phyloP scores from a whole-genome alignment of 2,113 vertebrate genomes.

The Phalacrocorax pelagicus region DNA sequence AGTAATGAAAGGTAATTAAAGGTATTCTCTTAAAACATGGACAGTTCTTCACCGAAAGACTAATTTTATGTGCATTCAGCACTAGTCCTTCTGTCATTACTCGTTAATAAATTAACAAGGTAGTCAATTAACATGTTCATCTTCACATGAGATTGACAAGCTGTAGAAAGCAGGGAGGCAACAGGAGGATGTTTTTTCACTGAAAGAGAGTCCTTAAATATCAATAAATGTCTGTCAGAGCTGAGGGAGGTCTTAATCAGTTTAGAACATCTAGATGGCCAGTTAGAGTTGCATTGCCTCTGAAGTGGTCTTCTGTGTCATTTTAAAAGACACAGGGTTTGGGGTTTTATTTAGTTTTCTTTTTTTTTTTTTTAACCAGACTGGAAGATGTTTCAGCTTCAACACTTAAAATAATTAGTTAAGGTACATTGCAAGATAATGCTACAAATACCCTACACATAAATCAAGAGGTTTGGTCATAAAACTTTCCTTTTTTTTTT shows the following conservation, averaged over 20 bases:
- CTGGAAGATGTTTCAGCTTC: background rate
- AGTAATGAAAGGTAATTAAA: conserved; percentile 59
- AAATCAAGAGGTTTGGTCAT: background rate
- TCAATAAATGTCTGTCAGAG: conserved; percentile 25
- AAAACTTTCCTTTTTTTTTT: background rate
- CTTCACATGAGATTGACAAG: conserved; percentile 56
- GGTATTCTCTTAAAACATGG: conserved; percentile 39
- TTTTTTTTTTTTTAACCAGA: background rate
- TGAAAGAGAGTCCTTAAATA: conserved; percentile 44
- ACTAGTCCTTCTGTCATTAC: conserved; percentile 42
- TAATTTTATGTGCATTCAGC: conserved; percentile 26
- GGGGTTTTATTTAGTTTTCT: background rate
- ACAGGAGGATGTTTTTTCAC: conserved; percentile 46
- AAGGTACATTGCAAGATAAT: background rate
- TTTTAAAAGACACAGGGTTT: background rate
- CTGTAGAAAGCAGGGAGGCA: conserved; percentile 38
- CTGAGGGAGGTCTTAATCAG: conserved; percentile 23
- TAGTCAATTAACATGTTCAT: conserved; percentile 50
- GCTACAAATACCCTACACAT: background rate
- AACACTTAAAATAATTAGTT: background rate
- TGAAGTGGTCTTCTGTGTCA: background rate
- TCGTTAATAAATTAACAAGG: conserved; percentile 66
- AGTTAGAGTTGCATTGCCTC: conserved; percentile 17
- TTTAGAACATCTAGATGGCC: conserved; percentile 48
- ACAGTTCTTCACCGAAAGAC: conserved; percentile 34